Evolutionary conservation across 2,113 vertebrate species (phyloP).

Genomic region (Laticauda laticaudata): DNA sequence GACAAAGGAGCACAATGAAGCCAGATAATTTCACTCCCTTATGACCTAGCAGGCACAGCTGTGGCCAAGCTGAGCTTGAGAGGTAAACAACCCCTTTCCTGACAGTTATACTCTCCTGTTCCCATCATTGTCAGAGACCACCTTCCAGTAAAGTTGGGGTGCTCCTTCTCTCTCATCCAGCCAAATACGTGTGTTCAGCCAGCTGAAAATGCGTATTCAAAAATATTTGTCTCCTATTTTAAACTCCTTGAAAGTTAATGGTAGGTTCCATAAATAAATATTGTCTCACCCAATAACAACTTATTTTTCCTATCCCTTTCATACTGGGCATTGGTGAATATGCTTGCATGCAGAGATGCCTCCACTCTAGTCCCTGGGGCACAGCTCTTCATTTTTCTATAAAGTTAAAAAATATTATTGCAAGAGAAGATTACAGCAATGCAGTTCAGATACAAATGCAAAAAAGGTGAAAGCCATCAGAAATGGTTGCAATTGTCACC

Average conservation of each 20-base stretch:
- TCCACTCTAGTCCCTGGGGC: neutral
- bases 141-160: neutral
- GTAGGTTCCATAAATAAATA: neutral
- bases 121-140: rapidly evolving
- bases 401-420: neutral
- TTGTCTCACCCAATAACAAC: neutral
- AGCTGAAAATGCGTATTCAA: neutral
- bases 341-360: neutral
- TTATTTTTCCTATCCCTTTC: neutral
- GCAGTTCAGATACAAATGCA: neutral
- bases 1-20: slow-evolving; percentile 28
- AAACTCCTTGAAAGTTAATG: neutral
- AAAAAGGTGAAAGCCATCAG: neutral
- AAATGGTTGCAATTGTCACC: neutral
- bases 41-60: neutral
- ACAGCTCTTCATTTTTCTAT: neutral
- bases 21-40: rapidly evolving
- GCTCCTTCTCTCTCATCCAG: neutral
- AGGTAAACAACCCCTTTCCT: neutral
- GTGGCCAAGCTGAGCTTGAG: neutral
- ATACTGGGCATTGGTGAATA: neutral
- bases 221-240: neutral
- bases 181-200: neutral
- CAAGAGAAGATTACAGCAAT: neutral
- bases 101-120: neutral